phyloP scores from a whole-genome alignment of 2,888 invertebrate genomes.

The Digitonthophagus gazella region DNA sequence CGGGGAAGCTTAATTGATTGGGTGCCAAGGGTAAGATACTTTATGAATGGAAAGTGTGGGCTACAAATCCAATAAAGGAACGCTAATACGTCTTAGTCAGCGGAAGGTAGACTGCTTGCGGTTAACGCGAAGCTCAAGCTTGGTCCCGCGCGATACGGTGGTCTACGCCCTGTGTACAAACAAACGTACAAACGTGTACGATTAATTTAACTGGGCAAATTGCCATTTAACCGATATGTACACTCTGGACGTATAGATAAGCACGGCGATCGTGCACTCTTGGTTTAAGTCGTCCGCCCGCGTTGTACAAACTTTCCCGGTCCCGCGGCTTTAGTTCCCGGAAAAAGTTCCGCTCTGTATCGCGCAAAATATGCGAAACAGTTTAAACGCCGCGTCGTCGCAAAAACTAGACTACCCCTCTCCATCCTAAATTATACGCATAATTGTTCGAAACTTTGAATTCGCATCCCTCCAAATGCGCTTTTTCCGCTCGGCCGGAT shows the following conservation, averaged over 20 bases:
- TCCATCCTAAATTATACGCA: not conserved
- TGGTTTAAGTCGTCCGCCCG: not conserved
- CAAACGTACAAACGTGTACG: constrained; percentile 36
- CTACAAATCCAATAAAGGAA: constrained; percentile 40
- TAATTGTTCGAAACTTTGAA: not conserved
- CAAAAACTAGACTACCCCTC: not conserved
- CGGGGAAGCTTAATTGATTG: constrained; percentile 38
- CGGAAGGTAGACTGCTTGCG: constrained; percentile 31
- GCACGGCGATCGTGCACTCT: constrained; percentile 20
- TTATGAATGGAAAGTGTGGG: constrained; percentile 39
- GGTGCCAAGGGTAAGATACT: constrained; percentile 36
- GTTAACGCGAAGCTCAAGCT: constrained; percentile 23
- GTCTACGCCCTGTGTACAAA: constrained; percentile 29
- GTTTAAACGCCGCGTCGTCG: not conserved
- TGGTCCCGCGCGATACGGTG: constrained; percentile 3
- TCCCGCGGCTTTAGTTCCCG: not conserved
- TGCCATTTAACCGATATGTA: constrained; percentile 37
- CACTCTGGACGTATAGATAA: constrained; percentile 36
- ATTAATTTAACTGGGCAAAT: constrained; percentile 35
- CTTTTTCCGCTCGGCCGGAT: not conserved
- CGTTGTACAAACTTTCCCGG: constrained; percentile 3
- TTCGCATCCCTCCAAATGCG: not conserved
- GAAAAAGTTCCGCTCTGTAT: not conserved
- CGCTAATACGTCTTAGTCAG: constrained; percentile 40
- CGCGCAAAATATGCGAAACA: not conserved